Evolutionary conservation across 2,113 vertebrate species (phyloP).

Genomic region (Mesocricetus auratus): DNA sequence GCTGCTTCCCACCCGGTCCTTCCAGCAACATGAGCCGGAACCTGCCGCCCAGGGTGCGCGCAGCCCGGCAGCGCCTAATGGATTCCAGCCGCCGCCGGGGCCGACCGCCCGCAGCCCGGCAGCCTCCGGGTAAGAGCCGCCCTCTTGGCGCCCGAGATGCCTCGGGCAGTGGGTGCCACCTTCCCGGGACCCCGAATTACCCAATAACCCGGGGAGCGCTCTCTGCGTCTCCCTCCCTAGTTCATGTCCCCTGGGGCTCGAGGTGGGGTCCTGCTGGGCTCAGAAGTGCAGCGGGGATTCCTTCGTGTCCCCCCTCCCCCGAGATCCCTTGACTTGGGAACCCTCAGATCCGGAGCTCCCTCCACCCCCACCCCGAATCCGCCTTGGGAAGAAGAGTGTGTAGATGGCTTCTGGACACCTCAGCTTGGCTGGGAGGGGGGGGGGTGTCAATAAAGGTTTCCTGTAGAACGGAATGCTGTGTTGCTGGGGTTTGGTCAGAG

Average conservation of each 20-base stretch:
- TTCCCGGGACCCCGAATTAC: not conserved
- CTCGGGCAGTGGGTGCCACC: not conserved
- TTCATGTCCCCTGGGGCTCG: not conserved
- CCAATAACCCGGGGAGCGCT: not conserved
- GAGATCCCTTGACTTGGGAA: not conserved
- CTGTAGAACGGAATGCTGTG: not conserved
- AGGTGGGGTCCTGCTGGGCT: slow-evolving; percentile 14
- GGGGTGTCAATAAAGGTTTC: not conserved
- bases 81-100: slow-evolving; percentile 85
- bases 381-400: not conserved
- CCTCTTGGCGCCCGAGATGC: not conserved
- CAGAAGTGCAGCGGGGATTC: slow-evolving; percentile 10
- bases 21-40: slow-evolving; percentile 14
- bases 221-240: not conserved
- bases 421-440: not conserved
- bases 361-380: not conserved
- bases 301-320: not conserved
- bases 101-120: slow-evolving; percentile 68
- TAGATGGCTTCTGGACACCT: not conserved
- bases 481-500: slow-evolving; percentile 30
- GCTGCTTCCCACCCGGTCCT: not conserved
- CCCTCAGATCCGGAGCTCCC: not conserved
- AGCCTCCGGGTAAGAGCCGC: slow-evolving; percentile 85
- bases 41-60: slow-evolving; percentile 70
- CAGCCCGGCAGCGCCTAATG: slow-evolving; percentile 72